These are phyloP conservation scores for Crotophaga sulcirostris DNA, from an alignment of 2,113 vertebrate genomes.

Conservation along the genomic window DNA sequence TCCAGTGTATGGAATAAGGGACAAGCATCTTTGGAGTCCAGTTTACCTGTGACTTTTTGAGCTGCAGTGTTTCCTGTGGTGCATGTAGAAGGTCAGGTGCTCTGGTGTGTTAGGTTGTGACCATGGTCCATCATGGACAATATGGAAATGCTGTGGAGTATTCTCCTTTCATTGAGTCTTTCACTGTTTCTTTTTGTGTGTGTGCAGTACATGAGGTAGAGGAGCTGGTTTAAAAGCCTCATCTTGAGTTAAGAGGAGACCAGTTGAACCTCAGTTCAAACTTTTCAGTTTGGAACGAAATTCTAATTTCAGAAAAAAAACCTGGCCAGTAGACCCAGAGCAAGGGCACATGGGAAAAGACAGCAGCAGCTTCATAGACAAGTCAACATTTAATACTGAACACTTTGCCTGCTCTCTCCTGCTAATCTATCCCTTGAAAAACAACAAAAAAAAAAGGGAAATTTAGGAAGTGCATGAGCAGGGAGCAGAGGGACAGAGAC, in stretches of 20 bases:
- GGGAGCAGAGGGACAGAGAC: background rate
- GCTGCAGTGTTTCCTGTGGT: background rate
- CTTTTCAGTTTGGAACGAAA: background rate
- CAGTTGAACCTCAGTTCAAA: background rate
- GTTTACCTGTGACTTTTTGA: background rate
- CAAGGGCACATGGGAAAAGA: background rate
- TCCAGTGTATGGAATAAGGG: rapidly evolving
- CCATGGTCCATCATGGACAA: background rate
- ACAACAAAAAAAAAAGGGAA: background rate
- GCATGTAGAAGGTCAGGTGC: rapidly evolving
- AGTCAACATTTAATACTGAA: background rate
- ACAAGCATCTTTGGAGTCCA: background rate
- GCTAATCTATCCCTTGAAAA: background rate
- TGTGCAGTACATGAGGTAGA: background rate
- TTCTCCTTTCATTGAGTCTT: background rate
- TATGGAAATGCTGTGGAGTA: background rate
- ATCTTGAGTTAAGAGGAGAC: background rate
- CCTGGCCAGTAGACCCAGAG: rapidly evolving
- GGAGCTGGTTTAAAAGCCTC: background rate
- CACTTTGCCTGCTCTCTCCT: background rate
- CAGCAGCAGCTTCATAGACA: background rate
- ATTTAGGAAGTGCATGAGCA: background rate
- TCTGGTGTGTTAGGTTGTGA: background rate
- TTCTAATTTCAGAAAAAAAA: background rate
- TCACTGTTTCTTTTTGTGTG: background rate